Evolutionary conservation across 2,113 vertebrate genomes (phyloP).

Genomic region (Poeciliopsis occidentalis): DNA sequence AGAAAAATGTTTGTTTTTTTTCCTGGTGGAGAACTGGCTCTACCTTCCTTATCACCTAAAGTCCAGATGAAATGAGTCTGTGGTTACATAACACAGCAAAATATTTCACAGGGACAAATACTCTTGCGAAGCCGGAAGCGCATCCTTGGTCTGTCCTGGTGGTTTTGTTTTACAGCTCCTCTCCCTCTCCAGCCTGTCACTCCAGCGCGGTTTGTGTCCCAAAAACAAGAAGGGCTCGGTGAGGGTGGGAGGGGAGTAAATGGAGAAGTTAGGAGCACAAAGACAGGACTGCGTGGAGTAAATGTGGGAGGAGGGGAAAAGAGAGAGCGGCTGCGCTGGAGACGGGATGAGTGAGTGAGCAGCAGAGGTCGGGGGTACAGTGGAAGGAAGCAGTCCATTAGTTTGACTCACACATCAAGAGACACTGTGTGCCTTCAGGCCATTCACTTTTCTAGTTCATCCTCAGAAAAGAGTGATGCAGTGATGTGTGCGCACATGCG

Average conservation of each 20-base stretch:
- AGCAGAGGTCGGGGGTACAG: constrained; percentile 35
- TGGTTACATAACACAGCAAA: no score
- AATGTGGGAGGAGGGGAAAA: constrained; percentile 24
- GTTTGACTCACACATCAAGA: constrained; percentile 61
- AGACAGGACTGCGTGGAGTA: not conserved
- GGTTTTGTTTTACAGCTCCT: no score
- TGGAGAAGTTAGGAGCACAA: constrained; percentile 4
- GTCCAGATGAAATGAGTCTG: no score
- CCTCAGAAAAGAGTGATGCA: constrained; percentile 21
- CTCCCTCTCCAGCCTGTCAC: no score
- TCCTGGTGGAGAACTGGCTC: no score
- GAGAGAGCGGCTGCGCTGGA: constrained; percentile 2
- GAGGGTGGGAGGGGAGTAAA: constrained; percentile 11
- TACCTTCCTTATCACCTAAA: no score
- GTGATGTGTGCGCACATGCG: not conserved
- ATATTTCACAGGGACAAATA: no score
- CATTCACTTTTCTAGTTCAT: constrained; percentile 46
- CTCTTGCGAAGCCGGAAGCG: no score
- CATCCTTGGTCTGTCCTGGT: no score
- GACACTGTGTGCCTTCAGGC: constrained; percentile 50
- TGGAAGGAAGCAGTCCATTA: constrained; percentile 66
- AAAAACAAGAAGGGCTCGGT: constrained; percentile 12
- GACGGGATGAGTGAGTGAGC: constrained; percentile 31
- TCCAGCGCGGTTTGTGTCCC: not conserved
- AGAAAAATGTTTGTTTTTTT: no score